Conservation (phyloP, 1,140 invertebrate species). For the Cydia splendana region DNA sequence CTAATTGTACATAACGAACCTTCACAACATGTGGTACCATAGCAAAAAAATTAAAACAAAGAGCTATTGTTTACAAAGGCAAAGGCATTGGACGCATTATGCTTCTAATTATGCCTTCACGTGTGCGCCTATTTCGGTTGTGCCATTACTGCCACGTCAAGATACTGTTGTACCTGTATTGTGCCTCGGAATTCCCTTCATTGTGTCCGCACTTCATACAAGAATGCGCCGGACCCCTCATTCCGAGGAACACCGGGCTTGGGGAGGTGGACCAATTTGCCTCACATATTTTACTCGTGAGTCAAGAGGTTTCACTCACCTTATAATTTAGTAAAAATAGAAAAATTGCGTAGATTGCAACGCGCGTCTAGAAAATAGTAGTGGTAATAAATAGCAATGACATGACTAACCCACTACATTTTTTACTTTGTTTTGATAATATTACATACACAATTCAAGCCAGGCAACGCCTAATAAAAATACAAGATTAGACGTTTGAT, state of each 20-base stretch:
- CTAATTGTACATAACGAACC: slow-evolving; percentile 4
- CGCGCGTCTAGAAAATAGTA: not conserved
- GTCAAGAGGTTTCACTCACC: slow-evolving; percentile 5
- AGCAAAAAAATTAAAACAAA: not conserved
- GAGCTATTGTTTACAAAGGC: not conserved
- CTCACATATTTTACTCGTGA: slow-evolving; percentile 11
- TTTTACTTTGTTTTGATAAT: not conserved
- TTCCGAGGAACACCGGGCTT: slow-evolving; percentile 45
- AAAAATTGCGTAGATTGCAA: not conserved
- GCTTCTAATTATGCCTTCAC: not conserved
- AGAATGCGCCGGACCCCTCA: slow-evolving; percentile 52
- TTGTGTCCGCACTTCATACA: slow-evolving; percentile 43
- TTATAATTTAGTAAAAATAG: not conserved
- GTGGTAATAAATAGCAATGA: not conserved
- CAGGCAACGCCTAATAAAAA: not conserved
- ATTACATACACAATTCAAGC: not conserved
- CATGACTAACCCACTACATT: not conserved
- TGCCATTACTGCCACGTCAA: not conserved
- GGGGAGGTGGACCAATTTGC: not conserved
- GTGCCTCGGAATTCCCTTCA: slow-evolving; percentile 36
- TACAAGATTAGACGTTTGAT: not conserved
- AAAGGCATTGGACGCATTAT: not conserved
- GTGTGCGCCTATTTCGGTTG: not conserved
- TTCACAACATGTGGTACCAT: not conserved
- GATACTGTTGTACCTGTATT: not conserved